phyloP scores from a whole-genome alignment of 2,113 vertebrate genomes.

The Oophaga pumilio region DNA sequence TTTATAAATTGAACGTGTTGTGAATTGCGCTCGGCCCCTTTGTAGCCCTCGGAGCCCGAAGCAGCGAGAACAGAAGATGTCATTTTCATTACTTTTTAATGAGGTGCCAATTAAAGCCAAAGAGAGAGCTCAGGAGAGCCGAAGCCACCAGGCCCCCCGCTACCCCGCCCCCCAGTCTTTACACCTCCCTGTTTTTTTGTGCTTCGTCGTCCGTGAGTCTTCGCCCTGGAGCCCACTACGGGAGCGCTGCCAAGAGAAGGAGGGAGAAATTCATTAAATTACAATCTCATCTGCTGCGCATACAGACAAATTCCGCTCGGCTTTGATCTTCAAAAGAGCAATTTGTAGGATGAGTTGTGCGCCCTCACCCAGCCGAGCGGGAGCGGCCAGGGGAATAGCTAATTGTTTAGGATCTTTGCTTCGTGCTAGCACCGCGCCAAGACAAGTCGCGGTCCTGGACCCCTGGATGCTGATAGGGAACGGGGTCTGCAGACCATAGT shows the following conservation, averaged over 20 bases:
- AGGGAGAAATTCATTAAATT: slow-evolving; percentile 75
- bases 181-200: slow-evolving; percentile 33
- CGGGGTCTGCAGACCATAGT: too few relatives aligned
- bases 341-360: slow-evolving; percentile 81
- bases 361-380: slow-evolving; percentile 67
- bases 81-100: slow-evolving; percentile 87
- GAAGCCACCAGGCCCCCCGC: slow-evolving; percentile 69
- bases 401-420: slow-evolving; percentile 68
- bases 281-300: slow-evolving; percentile 72
- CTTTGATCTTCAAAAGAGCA: slow-evolving; percentile 85
- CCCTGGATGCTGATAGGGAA: neutral
- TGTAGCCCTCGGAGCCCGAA: slow-evolving; percentile 74
- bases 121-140: slow-evolving; percentile 73
- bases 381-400: slow-evolving; percentile 76
- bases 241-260: slow-evolving; percentile 63
- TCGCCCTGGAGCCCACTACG: slow-evolving; percentile 71
- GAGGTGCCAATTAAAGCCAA: slow-evolving; percentile 83
- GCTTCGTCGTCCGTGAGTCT: slow-evolving; percentile 26
- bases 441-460: too few relatives aligned
- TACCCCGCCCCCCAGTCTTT: slow-evolving; percentile 67
- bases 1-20: slow-evolving; percentile 79
- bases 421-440: neutral
- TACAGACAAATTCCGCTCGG: slow-evolving; percentile 71
- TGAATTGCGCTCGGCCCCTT: slow-evolving; percentile 80
- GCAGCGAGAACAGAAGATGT: slow-evolving; percentile 82